phyloP scores from a whole-genome alignment of 2,113 vertebrate species.

The Stictonetta naevosa region DNA sequence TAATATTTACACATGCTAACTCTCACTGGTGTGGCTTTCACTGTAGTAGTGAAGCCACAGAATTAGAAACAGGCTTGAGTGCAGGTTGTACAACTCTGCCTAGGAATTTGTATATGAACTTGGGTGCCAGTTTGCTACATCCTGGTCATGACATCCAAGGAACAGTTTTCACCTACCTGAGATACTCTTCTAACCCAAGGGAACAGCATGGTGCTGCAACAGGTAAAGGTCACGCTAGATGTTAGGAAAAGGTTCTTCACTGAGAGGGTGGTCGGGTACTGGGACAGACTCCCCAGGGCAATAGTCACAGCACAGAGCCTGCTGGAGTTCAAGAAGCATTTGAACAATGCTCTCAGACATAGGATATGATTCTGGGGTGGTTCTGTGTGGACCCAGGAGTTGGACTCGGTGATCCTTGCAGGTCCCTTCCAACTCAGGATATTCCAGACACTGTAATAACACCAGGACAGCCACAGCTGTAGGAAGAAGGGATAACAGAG shows the following conservation, averaged over 20 bases:
- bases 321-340: too few relatives aligned
- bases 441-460: neutral
- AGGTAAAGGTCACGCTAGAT: too few relatives aligned
- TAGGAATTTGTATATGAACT: neutral
- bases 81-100: neutral
- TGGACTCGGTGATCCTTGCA: too few relatives aligned
- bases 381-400: too few relatives aligned
- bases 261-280: too few relatives aligned
- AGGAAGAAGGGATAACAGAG: neutral
- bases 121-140: rapidly evolving
- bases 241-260: too few relatives aligned
- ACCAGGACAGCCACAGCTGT: neutral
- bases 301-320: too few relatives aligned
- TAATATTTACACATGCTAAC: neutral
- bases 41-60: neutral
- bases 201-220: too few relatives aligned
- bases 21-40: neutral
- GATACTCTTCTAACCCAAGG: neutral
- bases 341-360: too few relatives aligned
- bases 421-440: too few relatives aligned
- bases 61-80: neutral
- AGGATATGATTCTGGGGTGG: too few relatives aligned
- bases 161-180: neutral
- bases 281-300: too few relatives aligned
- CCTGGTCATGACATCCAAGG: neutral